Conservation (phyloP, 1,140 invertebrate species). For the Sitodiplosis mosellana region DNA sequence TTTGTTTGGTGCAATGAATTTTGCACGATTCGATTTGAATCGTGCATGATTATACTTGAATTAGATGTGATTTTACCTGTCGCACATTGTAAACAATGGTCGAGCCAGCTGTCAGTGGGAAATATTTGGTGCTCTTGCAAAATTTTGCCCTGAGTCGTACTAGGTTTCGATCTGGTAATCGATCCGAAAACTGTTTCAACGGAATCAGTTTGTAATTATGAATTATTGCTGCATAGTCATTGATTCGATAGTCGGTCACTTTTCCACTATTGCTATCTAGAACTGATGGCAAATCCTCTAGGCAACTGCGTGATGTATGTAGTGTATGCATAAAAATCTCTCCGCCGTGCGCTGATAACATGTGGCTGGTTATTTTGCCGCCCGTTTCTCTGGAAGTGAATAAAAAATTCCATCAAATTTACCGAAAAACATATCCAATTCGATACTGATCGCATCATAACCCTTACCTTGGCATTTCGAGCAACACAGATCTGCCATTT, state of each 20-base stretch:
- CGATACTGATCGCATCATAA: not conserved
- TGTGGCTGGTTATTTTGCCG: conserved; percentile 77
- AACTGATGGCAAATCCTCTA: conserved; percentile 91
- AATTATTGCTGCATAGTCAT: conserved; percentile 77
- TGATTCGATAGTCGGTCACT: conserved; percentile 78
- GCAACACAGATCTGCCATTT: conserved; percentile 80
- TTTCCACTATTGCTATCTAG: conserved; percentile 83
- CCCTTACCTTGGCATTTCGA: conserved; percentile 66
- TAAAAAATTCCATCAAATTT: no score
- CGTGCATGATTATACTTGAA: not conserved
- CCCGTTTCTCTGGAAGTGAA: conserved; percentile 42
- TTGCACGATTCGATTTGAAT: no score
- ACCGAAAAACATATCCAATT: not conserved
- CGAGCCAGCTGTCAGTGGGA: conserved; percentile 80
- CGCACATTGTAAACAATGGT: conserved; percentile 80
- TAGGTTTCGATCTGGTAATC: conserved; percentile 21
- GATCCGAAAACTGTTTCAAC: conserved; percentile 29
- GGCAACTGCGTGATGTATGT: conserved; percentile 61
- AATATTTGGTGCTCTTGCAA: conserved; percentile 68
- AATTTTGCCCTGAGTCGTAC: conserved; percentile 47
- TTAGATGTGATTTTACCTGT: conserved; percentile 33
- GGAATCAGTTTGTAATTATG: conserved; percentile 66
- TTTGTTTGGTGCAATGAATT: no score
- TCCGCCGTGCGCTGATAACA: conserved; percentile 82
- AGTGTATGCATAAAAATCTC: conserved; percentile 93